Conservation (phyloP, 2,113 vertebrate genomes). For the Tyrannus savana region DNA sequence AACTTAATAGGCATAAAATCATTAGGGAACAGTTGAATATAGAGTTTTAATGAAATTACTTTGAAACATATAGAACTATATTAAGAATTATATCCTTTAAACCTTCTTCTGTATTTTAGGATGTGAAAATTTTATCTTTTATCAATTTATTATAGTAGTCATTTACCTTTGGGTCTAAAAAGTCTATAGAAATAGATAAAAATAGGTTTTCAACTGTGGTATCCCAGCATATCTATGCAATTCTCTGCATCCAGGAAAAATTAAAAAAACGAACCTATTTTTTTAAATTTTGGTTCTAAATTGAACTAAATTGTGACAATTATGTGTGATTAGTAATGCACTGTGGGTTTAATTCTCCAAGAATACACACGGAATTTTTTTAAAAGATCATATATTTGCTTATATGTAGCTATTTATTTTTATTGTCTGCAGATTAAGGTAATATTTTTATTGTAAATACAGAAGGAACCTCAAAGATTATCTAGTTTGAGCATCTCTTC, state of each 20-base stretch:
- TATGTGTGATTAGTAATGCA: background rate
- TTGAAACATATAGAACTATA: background rate
- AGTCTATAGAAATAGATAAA: background rate
- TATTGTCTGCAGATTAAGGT: background rate
- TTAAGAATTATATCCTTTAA: background rate
- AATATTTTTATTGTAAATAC: background rate
- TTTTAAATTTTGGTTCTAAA: background rate
- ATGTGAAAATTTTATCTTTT: background rate
- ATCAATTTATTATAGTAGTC: background rate
- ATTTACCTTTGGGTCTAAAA: background rate
- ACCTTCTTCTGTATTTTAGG: background rate
- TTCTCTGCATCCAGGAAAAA: background rate
- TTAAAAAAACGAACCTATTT: accelerated
- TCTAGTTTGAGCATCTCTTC: background rate
- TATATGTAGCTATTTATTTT: background rate
- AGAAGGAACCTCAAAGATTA: background rate
- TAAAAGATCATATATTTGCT: background rate
- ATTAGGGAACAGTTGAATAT: background rate
- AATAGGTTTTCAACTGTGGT: background rate
- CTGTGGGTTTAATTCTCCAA: background rate
- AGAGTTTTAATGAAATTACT: background rate
- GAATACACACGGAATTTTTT: background rate
- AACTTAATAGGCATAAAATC: background rate
- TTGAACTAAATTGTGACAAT: background rate
- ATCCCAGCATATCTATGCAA: background rate